Evolutionary conservation across 2,113 vertebrate genomes (phyloP).

Genomic region (Oophaga pumilio): DNA sequence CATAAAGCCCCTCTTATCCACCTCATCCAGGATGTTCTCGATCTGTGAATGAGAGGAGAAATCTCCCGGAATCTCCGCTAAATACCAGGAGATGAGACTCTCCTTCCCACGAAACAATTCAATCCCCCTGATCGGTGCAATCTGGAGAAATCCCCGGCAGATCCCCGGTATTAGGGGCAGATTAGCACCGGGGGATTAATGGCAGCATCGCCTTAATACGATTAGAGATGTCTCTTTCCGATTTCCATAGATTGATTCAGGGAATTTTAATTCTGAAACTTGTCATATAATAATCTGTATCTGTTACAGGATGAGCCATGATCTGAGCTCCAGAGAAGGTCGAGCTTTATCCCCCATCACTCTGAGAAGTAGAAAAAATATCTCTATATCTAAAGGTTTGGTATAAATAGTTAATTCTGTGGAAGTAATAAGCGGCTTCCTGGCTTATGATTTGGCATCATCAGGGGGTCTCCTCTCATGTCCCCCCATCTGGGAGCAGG

Average conservation of each 20-base stretch:
- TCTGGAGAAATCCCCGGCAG: slow-evolving; percentile 71
- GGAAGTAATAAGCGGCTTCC: background rate
- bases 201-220: slow-evolving; percentile 79
- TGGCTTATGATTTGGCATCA: background rate
- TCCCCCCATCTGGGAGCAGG: too few species aligned
- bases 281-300: slow-evolving; percentile 85
- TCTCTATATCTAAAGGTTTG: too few species aligned
- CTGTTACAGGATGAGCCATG: slow-evolving; percentile 80
- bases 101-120: slow-evolving; percentile 59
- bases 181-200: slow-evolving; percentile 85
- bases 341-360: slow-evolving; percentile 56
- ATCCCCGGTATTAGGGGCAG: slow-evolving; percentile 78
- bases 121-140: slow-evolving; percentile 53
- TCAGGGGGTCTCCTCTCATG: background rate
- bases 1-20: slow-evolving; percentile 17
- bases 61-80: slow-evolving; percentile 45
- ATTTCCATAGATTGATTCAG: slow-evolving; percentile 88
- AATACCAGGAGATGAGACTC: slow-evolving; percentile 2
- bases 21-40: slow-evolving; percentile 41
- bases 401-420: background rate
- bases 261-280: slow-evolving; percentile 87
- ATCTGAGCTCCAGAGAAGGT: slow-evolving; percentile 71
- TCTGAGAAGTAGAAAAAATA: too few species aligned
- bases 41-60: slow-evolving; percentile 16
- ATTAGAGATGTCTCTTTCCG: slow-evolving; percentile 81